A percentile compares a stretch with the other conserved stretches of the same genome.
Conservation (phyloP, 1,140 invertebrate species). For the Pogonognathellus flavescens region DNA sequence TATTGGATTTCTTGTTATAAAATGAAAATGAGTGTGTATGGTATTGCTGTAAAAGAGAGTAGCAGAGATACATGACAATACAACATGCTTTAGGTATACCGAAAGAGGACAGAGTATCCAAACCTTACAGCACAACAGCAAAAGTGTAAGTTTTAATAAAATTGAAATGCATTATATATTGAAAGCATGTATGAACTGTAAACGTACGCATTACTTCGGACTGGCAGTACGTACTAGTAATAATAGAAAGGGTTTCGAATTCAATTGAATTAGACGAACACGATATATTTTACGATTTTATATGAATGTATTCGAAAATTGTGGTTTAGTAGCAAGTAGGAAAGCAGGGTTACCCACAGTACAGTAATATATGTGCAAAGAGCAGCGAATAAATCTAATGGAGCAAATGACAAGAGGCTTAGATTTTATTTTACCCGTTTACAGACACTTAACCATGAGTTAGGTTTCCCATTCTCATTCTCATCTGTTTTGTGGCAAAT, state of each 20-base stretch:
- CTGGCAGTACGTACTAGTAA: background rate
- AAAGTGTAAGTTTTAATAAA: constrained; percentile 55
- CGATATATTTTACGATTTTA: constrained; percentile 20
- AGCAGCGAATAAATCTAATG: background rate
- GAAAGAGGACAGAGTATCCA: too few species aligned
- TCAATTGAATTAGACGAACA: constrained; percentile 12
- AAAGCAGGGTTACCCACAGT: background rate
- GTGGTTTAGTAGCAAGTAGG: constrained; percentile 11
- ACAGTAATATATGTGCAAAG: background rate
- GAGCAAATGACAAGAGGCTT: background rate
- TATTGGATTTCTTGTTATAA: background rate
- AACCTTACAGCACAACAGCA: background rate
- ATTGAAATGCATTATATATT: constrained; percentile 46
- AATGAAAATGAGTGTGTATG: background rate
- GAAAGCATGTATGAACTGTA: constrained; percentile 11
- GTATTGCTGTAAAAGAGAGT: background rate
- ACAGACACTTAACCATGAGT: too few species aligned
- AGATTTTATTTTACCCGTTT: constrained; percentile 43
- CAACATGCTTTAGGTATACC: background rate
- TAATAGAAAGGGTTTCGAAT: constrained; percentile 16
- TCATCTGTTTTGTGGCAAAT: constrained; percentile 40
- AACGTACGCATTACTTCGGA: background rate
- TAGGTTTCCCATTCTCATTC: background rate
- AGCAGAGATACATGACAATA: too few species aligned
- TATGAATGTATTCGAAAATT: constrained; percentile 4